A percentile compares a stretch with the other conserved stretches of the same genome.
These are phyloP conservation scores for Brotogeris chrysoptera DNA, from an alignment of 2,797 vertebrate genomes.

Conservation along the genomic window DNA sequence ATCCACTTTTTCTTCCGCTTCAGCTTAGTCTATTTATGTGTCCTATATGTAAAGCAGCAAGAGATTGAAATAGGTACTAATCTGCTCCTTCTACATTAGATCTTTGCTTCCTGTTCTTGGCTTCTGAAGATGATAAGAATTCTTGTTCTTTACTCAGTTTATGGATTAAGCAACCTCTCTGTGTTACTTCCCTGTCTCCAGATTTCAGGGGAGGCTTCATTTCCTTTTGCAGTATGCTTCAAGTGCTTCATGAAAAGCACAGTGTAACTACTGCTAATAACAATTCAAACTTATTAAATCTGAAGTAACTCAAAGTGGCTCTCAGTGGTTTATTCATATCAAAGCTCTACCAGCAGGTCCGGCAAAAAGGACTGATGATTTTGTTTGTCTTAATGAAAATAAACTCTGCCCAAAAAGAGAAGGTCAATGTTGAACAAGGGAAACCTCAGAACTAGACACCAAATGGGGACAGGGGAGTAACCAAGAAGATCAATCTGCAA, in stretches of 20 bases:
- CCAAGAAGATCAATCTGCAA: not conserved
- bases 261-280: not conserved
- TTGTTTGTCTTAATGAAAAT: not conserved
- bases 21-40: not conserved
- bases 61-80: not conserved
- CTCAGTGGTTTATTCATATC: not conserved
- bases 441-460: not conserved
- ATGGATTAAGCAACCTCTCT: not conserved
- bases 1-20: not conserved
- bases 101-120: not conserved
- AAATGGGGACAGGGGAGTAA: not conserved
- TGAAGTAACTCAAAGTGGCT: not conserved
- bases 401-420: not conserved
- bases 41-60: not conserved
- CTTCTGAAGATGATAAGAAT: not conserved
- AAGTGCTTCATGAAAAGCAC: not conserved
- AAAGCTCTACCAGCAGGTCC: not conserved
- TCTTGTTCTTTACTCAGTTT: not conserved
- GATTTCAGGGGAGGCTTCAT: not conserved
- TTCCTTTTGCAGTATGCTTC: not conserved
- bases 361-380: not conserved
- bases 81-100: not conserved
- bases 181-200: not conserved
- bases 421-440: not conserved
- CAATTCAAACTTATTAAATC: not conserved